Evolutionary conservation across 1,140 invertebrate species (phyloP), one percentile per base, ranked within the genome.

Genomic region (Drosophila willistoni): DNA sequence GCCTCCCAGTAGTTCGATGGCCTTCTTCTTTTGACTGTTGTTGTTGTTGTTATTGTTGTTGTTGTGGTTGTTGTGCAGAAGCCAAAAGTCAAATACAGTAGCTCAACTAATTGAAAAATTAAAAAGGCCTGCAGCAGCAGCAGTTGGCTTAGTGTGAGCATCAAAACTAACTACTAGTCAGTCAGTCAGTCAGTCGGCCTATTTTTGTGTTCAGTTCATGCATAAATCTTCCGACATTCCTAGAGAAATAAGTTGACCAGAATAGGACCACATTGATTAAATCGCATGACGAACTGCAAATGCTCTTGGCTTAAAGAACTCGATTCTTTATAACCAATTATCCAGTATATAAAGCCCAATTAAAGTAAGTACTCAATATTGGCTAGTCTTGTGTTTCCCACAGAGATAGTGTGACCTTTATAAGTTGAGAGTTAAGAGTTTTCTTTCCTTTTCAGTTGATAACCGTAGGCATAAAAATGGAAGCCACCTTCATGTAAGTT

Each of bases 101-200:
- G 87, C 87, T 83, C 65, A 51, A 90, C 87, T 90, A 90, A 90
- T 90, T 90, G 86, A 87, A 90, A 90, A 90, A 90, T 90, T 85
- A 80, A 81, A 81, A 90, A 62, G 77, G 62, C 39, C 34, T 14
- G 42, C 71, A 41, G 54, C 39, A 44, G 25, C 17, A 54, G 55
- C 36, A 39, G 10, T 12, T 33, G 60, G 0, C 29, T 29, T 29
- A 29, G 29, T 29, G 6, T 29, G 29, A 13, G 12, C 36, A 39
- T 13, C 36, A 39, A 39, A 39, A 39, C 36, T 39, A 29, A 29
- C 29, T 6, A 29, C 29, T 7, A 29, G 29, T 7, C 29, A 29
- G 29, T 29, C 29, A 39, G 36, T 39, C 36, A 39, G 36, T 39
- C 36, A 39, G 44, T 64, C 76, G 54, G 59, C 42, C 66, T 39